phyloP scores from a whole-genome alignment of 2,888 invertebrate genomes.

The Mesopsocus fuscifrons region DNA sequence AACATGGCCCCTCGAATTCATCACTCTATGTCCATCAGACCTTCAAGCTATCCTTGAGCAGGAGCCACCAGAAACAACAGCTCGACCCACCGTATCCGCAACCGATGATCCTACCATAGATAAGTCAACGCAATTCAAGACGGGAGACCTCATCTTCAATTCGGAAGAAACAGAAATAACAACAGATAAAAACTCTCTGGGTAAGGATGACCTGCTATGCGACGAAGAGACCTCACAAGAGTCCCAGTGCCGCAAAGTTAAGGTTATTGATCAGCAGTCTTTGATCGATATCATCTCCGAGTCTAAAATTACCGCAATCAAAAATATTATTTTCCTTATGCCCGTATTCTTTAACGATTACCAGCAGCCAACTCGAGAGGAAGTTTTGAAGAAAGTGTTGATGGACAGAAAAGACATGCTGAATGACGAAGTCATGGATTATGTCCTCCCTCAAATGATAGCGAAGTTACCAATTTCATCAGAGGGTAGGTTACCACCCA shows the following conservation, averaged over 20 bases:
- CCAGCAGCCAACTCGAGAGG: neutral
- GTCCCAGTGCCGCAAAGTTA: neutral
- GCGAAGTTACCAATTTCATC: neutral
- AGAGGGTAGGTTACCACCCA: neutral
- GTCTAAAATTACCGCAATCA: neutral
- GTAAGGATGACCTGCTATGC: too few species aligned
- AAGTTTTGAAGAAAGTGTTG: neutral
- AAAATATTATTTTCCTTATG: neutral
- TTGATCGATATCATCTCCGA: neutral
- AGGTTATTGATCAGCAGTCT: neutral
- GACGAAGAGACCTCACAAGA: too few species aligned
- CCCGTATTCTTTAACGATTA: neutral
- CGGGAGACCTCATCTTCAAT: too few species aligned
- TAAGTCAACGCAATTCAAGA: too few species aligned
- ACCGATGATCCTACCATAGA: neutral
- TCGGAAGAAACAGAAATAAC: too few species aligned
- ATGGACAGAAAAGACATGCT: neutral
- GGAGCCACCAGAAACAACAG: too few species aligned
- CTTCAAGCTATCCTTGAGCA: neutral
- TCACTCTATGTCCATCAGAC: neutral
- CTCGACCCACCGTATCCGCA: neutral
- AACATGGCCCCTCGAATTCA: neutral
- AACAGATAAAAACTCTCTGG: too few species aligned
- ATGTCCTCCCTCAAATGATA: neutral
- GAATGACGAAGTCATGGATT: neutral